Evolutionary conservation across 2,888 invertebrate species (phyloP).

Genomic region (Lymantria dispar): DNA sequence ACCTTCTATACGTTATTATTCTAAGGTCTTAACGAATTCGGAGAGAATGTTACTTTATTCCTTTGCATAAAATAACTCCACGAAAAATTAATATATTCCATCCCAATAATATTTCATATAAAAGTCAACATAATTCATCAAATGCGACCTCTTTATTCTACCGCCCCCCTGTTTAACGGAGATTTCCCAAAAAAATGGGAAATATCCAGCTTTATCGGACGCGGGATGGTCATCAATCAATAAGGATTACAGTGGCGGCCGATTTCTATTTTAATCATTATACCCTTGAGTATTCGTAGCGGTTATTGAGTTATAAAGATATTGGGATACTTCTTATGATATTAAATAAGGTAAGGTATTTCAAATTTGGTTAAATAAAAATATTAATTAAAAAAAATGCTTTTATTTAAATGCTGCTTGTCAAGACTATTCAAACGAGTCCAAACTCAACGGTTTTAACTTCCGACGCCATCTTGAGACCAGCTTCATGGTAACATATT

Average conservation of each 20-base stretch:
- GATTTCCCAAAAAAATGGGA: conserved; percentile 64
- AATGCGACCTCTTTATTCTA: conserved; percentile 31
- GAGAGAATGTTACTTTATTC: too few species aligned
- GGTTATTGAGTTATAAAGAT: conserved; percentile 11
- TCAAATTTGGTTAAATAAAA: too few species aligned
- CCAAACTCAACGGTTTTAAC: too few species aligned
- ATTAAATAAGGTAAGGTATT: too few species aligned
- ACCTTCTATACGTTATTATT: too few species aligned
- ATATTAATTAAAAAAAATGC: too few species aligned
- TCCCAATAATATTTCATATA: conserved; percentile 10
- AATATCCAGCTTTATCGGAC: conserved; percentile 49
- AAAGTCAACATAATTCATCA: conserved; percentile 35
- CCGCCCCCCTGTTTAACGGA: conserved; percentile 37
- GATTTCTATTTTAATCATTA: conserved; percentile 64
- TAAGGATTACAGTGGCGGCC: conserved; percentile 52
- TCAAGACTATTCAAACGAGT: too few species aligned
- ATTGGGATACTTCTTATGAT: neutral
- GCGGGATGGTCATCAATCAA: conserved; percentile 71
- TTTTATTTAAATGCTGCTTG: too few species aligned
- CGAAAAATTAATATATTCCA: conserved; percentile 10
- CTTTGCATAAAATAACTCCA: neutral
- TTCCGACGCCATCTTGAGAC: too few species aligned
- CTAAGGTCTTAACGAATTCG: too few species aligned
- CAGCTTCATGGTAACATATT: too few species aligned
- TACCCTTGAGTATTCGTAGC: conserved; percentile 44